phyloP scores from a whole-genome alignment of 2,888 invertebrate genomes.

The Dasypolia templi region DNA sequence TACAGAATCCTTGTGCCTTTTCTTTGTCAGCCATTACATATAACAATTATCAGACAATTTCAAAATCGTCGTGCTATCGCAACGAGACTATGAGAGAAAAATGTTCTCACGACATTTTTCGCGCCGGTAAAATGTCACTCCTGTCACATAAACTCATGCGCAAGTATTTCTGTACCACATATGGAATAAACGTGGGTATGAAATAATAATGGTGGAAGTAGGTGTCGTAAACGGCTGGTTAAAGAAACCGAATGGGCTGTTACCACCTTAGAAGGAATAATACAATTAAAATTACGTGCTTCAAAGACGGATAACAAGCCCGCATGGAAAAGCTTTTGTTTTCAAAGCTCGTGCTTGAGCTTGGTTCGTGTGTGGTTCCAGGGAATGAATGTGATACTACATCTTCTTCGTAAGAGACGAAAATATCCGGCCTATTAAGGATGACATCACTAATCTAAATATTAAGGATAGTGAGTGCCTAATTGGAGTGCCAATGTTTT shows the following conservation, averaged over 20 bases:
- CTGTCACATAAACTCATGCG: conserved; percentile 43
- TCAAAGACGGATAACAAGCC: conserved; percentile 20
- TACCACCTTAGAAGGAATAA: conserved; percentile 22
- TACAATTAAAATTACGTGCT: conserved; percentile 36
- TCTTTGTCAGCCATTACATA: conserved; percentile 25
- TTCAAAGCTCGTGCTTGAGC: background rate
- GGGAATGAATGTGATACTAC: background rate
- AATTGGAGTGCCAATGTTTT: background rate
- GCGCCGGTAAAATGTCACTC: conserved; percentile 57
- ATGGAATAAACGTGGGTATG: conserved; percentile 54
- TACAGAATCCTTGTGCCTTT: conserved; percentile 17
- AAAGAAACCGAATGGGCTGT: conserved; percentile 37
- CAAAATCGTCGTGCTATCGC: conserved; percentile 32
- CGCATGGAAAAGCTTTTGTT: conserved; percentile 24
- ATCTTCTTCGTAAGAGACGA: background rate
- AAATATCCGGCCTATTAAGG: background rate
- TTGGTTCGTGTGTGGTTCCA: conserved; percentile 8
- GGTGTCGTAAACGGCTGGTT: conserved; percentile 27
- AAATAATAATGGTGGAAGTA: conserved; percentile 47
- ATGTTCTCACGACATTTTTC: conserved; percentile 64
- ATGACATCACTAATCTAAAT: background rate
- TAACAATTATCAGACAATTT: conserved; percentile 42
- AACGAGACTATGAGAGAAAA: conserved; percentile 32
- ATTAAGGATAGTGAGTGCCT: background rate
- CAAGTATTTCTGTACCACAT: conserved; percentile 50